Evolutionary conservation across 2,113 vertebrate genomes (phyloP).

Genomic region (Bagarius yarrelli): DNA sequence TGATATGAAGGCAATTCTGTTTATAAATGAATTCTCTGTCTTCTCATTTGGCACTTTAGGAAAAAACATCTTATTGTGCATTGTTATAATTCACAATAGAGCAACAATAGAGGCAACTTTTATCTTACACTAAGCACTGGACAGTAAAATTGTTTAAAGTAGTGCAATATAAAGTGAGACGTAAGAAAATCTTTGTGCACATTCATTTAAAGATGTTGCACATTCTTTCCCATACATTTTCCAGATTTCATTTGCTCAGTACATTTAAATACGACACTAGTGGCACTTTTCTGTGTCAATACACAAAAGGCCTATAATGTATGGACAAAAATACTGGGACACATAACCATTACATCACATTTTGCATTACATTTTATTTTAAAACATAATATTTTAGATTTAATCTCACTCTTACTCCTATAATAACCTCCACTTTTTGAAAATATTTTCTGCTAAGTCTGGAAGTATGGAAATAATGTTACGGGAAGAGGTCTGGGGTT

Average conservation of each 20-base stretch:
- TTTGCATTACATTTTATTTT: too few relatives aligned
- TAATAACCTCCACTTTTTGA: too few relatives aligned
- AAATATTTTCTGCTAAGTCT: too few relatives aligned
- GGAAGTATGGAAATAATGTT: too few relatives aligned
- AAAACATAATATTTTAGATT: too few relatives aligned
- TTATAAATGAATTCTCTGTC: constrained; percentile 2
- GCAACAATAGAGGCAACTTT: neutral
- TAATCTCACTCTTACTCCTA: too few relatives aligned
- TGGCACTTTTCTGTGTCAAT: neutral
- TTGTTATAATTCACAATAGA: neutral
- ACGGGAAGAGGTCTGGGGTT: too few relatives aligned
- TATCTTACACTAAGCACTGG: neutral
- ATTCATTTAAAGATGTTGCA: neutral
- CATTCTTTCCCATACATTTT: constrained; percentile 8
- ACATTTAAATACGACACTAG: neutral
- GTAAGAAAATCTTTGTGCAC: constrained; percentile 10
- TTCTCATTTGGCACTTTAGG: neutral
- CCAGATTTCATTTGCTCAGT: neutral
- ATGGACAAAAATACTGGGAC: too few relatives aligned
- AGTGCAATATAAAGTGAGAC: neutral
- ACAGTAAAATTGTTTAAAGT: neutral
- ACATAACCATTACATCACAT: too few relatives aligned
- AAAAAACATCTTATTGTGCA: neutral
- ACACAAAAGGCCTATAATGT: neutral
- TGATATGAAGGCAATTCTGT: constrained; percentile 30